phyloP scores from a whole-genome alignment of 2,888 invertebrate genomes.

The Limulus polyphemus region DNA sequence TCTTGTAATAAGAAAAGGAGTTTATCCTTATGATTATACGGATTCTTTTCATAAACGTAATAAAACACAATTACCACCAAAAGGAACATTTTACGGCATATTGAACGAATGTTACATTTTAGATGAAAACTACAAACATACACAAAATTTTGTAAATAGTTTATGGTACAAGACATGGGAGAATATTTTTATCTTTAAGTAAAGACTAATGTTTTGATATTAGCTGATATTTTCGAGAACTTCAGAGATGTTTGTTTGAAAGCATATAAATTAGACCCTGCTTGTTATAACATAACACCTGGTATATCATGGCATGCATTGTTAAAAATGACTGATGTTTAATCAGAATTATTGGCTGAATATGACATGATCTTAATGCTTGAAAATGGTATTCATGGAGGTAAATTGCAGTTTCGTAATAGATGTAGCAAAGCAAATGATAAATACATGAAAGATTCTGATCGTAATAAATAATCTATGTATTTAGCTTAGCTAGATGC shows the following conservation, averaged over 20 bases:
- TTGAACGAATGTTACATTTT: constrained; percentile 18
- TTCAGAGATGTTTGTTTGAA: constrained; percentile 28
- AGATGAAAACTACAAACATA: constrained; percentile 26
- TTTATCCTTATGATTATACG: constrained; percentile 32
- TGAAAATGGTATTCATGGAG: constrained; percentile 26
- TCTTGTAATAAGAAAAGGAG: constrained; percentile 20
- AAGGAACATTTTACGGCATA: constrained; percentile 19
- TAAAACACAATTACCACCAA: constrained; percentile 26
- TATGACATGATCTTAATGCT: constrained; percentile 28
- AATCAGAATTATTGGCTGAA: constrained; percentile 29
- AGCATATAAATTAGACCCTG: constrained; percentile 29
- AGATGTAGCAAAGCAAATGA: constrained; percentile 13
- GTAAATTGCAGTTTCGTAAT: constrained; percentile 7
- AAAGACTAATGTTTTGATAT: constrained; percentile 27
- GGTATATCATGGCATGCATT: constrained; percentile 31
- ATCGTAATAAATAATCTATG: constrained; percentile 4
- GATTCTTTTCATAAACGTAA: constrained; percentile 23
- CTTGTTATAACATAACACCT: constrained; percentile 28
- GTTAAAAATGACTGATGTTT: constrained; percentile 27
- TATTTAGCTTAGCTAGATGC: constrained; percentile 14
- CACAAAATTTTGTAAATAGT: constrained; percentile 26
- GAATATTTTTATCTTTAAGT: no score
- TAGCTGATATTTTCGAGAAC: constrained; percentile 32
- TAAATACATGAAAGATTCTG: constrained; percentile 8
- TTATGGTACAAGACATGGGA: constrained; percentile 22